Conservation (phyloP, 2,797 vertebrate species). For the Scolopax rusticola region DNA sequence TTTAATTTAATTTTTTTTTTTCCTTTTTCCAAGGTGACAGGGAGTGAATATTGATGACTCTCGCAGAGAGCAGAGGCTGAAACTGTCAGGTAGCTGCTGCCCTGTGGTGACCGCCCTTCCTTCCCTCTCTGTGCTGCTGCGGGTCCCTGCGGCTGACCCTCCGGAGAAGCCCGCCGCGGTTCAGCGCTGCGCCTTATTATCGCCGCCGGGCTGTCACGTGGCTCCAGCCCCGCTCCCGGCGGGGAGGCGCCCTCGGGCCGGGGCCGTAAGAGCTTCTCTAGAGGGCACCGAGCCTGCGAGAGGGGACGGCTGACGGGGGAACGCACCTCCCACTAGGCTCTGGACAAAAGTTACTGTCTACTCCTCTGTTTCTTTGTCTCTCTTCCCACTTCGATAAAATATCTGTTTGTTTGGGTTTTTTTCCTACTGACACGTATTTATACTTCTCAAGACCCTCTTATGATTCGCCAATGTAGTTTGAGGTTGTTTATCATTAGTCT, state of each 20-base stretch:
- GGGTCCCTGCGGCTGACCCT: conserved; percentile 24
- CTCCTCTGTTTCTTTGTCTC: accelerated
- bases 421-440: accelerated
- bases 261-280: too few relatives aligned
- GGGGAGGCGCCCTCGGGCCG: not conserved
- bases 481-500: accelerated
- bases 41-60: too few relatives aligned
- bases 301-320: not conserved
- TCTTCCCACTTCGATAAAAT: accelerated
- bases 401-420: not conserved
- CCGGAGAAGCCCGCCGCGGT: conserved; percentile 1
- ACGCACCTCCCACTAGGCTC: not conserved
- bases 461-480: accelerated
- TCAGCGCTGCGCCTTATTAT: conserved; percentile 67
- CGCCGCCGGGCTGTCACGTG: conserved; percentile 63
- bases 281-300: not conserved
- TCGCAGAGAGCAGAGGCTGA: not conserved
- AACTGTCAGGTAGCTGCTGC: conserved; percentile 4
- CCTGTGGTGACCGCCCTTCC: conserved; percentile 17
- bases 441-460: accelerated
- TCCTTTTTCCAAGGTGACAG: too few relatives aligned
- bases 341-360: not conserved
- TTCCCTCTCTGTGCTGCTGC: not conserved
- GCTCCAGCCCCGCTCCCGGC: not conserved
- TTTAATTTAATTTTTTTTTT: not conserved